These are phyloP conservation scores for Plebejus argus DNA, from an alignment of 2,888 invertebrate genomes.

Conservation along the genomic window DNA sequence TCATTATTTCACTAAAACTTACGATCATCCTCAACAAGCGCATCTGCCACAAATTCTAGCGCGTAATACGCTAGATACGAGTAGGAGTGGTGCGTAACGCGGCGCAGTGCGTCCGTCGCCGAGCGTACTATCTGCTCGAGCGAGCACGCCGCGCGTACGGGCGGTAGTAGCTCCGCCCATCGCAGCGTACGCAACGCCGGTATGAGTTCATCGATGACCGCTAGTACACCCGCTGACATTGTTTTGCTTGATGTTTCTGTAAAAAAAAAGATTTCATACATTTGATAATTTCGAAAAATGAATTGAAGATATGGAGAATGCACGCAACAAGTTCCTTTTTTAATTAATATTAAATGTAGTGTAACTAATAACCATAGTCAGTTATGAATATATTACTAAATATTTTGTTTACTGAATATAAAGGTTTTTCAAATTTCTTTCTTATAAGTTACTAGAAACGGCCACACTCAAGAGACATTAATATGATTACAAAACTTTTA, in stretches of 20 bases:
- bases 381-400: too few species aligned
- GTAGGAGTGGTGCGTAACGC: constrained; percentile 45
- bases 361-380: too few species aligned
- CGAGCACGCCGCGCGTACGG: constrained; percentile 37
- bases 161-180: constrained; percentile 33
- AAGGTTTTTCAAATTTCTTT: too few species aligned
- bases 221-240: constrained; percentile 40
- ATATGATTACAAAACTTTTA: too few species aligned
- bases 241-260: constrained; percentile 31
- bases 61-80: constrained; percentile 51
- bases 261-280: not conserved
- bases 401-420: too few species aligned
- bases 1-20: too few species aligned
- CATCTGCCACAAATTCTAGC: constrained; percentile 47
- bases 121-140: constrained; percentile 32
- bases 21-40: constrained; percentile 57
- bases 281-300: too few species aligned
- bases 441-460: too few species aligned
- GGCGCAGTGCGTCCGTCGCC: constrained; percentile 39
- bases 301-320: too few species aligned
- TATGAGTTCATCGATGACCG: constrained; percentile 31
- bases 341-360: too few species aligned
- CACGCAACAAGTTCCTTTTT: too few species aligned
- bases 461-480: too few species aligned
- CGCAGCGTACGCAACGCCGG: constrained; percentile 39